Conservation (phyloP, 2,113 vertebrate genomes). For the Pelvicachromis taeniatus region DNA sequence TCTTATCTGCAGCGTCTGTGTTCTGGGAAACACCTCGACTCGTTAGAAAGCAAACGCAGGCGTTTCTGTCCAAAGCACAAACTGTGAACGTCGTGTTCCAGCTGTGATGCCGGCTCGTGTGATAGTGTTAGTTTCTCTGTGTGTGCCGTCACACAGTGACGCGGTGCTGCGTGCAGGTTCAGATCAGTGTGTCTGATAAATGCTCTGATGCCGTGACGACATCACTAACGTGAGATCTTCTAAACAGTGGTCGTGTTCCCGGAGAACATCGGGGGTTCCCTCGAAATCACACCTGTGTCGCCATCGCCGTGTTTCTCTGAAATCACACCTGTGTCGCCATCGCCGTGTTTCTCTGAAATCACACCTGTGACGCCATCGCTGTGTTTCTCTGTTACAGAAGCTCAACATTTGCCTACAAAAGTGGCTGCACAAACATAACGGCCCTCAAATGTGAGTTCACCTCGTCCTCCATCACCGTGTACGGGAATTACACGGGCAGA, state of each 20-base stretch:
- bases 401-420: fast-evolving
- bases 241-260: neutral
- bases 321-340: neutral
- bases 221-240: neutral
- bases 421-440: slow-evolving; percentile 30
- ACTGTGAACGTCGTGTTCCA: neutral
- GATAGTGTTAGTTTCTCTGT: neutral
- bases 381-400: neutral
- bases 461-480: neutral
- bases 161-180: no score
- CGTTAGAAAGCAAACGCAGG: neutral
- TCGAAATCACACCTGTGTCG: neutral
- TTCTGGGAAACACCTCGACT: neutral
- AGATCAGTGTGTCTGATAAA: neutral
- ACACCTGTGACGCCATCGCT: neutral
- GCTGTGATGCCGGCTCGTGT: neutral
- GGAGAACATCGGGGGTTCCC: neutral
- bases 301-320: neutral
- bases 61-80: neutral
- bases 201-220: neutral
- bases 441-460: slow-evolving; percentile 51
- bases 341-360: neutral
- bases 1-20: neutral
- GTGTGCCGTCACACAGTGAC: neutral
- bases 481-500: slow-evolving; percentile 17